Conservation (phyloP, 2,797 vertebrate genomes). For the Acanthiza pusilla region DNA sequence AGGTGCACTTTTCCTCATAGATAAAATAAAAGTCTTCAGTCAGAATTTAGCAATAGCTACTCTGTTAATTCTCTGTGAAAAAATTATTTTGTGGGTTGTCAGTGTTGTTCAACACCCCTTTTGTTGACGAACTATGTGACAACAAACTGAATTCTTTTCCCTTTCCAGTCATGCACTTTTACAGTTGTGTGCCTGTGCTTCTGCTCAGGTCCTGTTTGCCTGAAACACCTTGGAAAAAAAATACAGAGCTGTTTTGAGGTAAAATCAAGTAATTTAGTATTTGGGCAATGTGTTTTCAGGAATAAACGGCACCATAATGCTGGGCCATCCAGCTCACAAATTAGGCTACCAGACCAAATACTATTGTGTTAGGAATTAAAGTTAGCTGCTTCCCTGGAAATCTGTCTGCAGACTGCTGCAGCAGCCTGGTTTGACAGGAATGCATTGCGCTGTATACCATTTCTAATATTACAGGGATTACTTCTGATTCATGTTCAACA, state of each 20-base stretch:
- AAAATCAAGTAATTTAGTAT: neutral
- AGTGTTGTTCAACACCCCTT: neutral
- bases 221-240: neutral
- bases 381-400: neutral
- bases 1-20: neutral
- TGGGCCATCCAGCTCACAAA: neutral
- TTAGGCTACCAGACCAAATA: neutral
- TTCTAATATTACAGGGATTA: conserved; percentile 59
- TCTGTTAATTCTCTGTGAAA: neutral
- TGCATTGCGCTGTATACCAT: neutral
- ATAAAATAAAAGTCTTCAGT: neutral
- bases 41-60: neutral
- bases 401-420: conserved; percentile 19
- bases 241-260: neutral
- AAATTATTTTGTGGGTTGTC: neutral
- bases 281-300: neutral
- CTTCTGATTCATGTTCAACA: conserved; percentile 56
- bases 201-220: neutral
- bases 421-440: conserved; percentile 49
- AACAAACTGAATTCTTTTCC: neutral
- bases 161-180: neutral
- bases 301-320: neutral
- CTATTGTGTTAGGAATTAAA: neutral
- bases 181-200: neutral
- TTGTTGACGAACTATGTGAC: neutral